Base-by-base conservation (phyloP, 1,140 invertebrate species). In the Gerris buenoi region DNA sequence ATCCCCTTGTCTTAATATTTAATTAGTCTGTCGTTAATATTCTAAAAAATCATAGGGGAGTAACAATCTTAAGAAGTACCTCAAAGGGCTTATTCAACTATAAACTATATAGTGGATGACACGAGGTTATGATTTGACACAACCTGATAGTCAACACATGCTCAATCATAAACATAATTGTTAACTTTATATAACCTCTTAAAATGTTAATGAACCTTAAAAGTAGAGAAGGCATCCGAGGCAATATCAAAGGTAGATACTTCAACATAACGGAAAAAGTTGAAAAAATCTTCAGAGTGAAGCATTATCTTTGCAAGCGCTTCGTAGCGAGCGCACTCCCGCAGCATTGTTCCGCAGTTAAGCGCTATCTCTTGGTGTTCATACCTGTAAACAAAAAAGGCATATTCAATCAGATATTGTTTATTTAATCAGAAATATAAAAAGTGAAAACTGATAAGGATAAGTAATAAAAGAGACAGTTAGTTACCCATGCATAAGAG, bases 221-320 rank as follows among this genome's bases (percentile, higher is more conserved):
- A 99, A 68, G 97, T 99, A 76, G 96, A 96, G 84, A 99, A 99
- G 79, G 97, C 97, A 89, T 99, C 97, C 71, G 96, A 98, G 76
- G 97, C 97, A 76, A 99, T 99, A 84, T 99, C 97, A 84, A 99
- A 99, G 67, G 96, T 98, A 67, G 96, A 98, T 68, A 98, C 92
- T 85, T 99, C 97, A 74, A 99, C 97, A 81, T 98, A 99, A 81
- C 90, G 88, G 81, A 99, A 99, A 82, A 99, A 99, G 81, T 98
- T 95, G 79, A 97, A 99, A 84, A 99, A 99, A 77, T 98, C 93
- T 73, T 96, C 91, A 65, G 93, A 95, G 79, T 95, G 88, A 68
- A 99, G 85, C 86, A 99, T 94, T 67, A 99, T 96, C 82, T 98
- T 98, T 65, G 96, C 95, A 74, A 99, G 79, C 61, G 93, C 93